A percentile compares a stretch with the other conserved stretches of the same genome.
These are phyloP conservation scores for Rapana venosa DNA, from an alignment of 2,888 invertebrate genomes.

Conservation along the genomic window DNA sequence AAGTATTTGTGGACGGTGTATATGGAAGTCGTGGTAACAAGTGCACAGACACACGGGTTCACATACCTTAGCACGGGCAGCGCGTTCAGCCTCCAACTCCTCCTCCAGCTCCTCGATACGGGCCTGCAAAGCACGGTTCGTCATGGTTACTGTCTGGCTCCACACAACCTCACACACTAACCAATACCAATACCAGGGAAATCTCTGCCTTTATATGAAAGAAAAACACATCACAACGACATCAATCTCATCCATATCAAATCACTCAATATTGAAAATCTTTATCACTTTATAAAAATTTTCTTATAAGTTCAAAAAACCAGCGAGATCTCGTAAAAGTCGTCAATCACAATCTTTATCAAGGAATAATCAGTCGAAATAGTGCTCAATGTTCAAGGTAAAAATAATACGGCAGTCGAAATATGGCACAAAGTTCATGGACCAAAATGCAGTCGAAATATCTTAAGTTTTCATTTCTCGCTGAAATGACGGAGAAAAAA, in stretches of 20 bases:
- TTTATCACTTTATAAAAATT: not conserved
- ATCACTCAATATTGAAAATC: not conserved
- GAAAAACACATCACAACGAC: not conserved
- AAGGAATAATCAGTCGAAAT: not conserved
- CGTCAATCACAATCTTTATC: not conserved
- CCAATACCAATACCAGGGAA: not conserved
- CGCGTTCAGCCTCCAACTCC: constrained; percentile 99
- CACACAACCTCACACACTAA: not conserved
- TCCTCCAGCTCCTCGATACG: constrained; percentile 99
- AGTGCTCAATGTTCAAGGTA: not conserved
- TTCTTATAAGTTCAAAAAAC: too few relatives aligned
- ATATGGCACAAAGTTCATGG: not conserved
- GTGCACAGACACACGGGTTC: too few relatives aligned
- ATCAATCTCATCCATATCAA: not conserved
- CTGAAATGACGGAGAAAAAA: not conserved
- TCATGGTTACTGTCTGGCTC: constrained; percentile 44
- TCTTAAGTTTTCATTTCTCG: not conserved
- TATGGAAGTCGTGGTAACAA: too few relatives aligned
- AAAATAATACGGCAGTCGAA: not conserved
- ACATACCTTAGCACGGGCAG: constrained; percentile 91
- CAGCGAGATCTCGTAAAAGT: not conserved
- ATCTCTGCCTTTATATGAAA: not conserved
- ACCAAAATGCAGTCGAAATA: not conserved
- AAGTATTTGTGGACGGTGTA: too few relatives aligned
- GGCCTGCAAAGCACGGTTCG: constrained; percentile 79